Base-by-base conservation (phyloP, 2,113 vertebrate genomes). In the Pelecanoides urinatrix region DNA sequence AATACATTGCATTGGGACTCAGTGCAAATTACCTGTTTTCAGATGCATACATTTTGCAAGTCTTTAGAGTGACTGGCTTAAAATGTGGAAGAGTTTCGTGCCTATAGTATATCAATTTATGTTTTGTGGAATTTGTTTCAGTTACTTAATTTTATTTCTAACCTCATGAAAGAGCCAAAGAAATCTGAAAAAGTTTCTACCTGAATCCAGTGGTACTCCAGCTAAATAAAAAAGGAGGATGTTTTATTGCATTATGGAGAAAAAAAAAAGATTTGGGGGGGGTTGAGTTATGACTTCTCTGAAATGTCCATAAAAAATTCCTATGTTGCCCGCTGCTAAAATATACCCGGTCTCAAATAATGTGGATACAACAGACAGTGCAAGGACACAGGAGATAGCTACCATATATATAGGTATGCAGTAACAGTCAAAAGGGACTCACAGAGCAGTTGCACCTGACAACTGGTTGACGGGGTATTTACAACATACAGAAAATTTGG, bases 111-210 rank as follows among this genome's bases (percentile, higher is more conserved):
- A 80, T 30, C 45, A 96, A 38, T 76, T 78, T 75, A 32, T 32
- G 23, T 91, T 96, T 86, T 92, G 29, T 87, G 13, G 49, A 95
- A 96, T 96, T 95, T 89, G 42, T 55, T 95, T 87, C 52, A 58
- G 80, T 92, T 90, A 92, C 47, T 97, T 85, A 68, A 80, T 85
- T 94, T 95, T 80, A 95, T 94, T 96, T 95, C 49, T 76, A 75
- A 90, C 10, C 6, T 92, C 32, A 78, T 49, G 72, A 88, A 95
- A 86, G 12, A 84, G 18, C 4, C 63, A 94, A 93, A 88, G 25
- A 95, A 96, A 73, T 66, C 23, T 73, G 42, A 84, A 89, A 50
- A 83, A 68, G 23, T 53, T 94, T 74, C 52, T 81, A 58, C 47
- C 38, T 95, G 53, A 76, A 92, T 83, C 70, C 44, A 72, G 4